These are phyloP conservation scores for Dasyurus viverrinus DNA, from an alignment of 2,113 vertebrate genomes.

Conservation along the genomic window DNA sequence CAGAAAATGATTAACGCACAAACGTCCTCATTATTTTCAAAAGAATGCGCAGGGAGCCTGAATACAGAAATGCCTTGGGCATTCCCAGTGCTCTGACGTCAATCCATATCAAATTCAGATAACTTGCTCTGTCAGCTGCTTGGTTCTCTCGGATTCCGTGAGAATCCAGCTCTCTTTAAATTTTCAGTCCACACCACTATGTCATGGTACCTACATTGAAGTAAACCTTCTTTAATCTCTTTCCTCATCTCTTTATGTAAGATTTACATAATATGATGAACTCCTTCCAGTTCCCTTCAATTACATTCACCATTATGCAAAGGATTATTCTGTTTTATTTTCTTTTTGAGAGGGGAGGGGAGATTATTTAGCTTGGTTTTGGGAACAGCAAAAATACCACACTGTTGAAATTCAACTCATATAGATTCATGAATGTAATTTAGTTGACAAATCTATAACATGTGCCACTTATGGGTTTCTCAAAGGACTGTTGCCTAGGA, in stretches of 20 bases:
- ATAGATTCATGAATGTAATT: slow-evolving; percentile 40
- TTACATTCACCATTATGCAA: slow-evolving; percentile 1
- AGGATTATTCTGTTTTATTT: slow-evolving; percentile 21
- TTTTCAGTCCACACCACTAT: slow-evolving; percentile 64
- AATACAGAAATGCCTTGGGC: slow-evolving; percentile 54
- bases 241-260: slow-evolving; percentile 11
- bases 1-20: slow-evolving; percentile 67
- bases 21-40: slow-evolving; percentile 51
- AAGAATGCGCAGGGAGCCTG: slow-evolving; percentile 59
- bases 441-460: slow-evolving; percentile 57
- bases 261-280: slow-evolving; percentile 3
- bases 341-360: no score
- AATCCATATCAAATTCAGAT: slow-evolving; percentile 78
- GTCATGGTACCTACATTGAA: slow-evolving; percentile 60
- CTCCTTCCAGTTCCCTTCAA: slow-evolving; percentile 51
- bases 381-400: not conserved
- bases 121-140: slow-evolving; percentile 70
- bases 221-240: slow-evolving; percentile 47
- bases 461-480: slow-evolving; percentile 56
- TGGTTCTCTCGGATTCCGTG: slow-evolving; percentile 62
- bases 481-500: slow-evolving; percentile 74
- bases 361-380: not conserved
- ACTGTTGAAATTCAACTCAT: slow-evolving; percentile 45
- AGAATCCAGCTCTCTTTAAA: slow-evolving; percentile 63
- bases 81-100: slow-evolving; percentile 58